Conservation (phyloP, 2,797 vertebrate genomes). For the Australoheros facetus region DNA sequence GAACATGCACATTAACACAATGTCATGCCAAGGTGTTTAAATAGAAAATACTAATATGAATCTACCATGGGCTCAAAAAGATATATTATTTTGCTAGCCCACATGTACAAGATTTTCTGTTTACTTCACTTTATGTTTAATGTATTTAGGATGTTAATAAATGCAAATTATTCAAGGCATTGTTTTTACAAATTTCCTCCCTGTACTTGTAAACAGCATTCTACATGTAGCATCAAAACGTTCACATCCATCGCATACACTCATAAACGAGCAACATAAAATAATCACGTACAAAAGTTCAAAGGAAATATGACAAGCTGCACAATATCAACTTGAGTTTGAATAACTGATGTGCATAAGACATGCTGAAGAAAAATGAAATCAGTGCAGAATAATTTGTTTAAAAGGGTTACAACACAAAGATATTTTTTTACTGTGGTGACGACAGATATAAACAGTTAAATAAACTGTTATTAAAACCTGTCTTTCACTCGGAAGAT, state of each 20-base stretch:
- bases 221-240: background rate
- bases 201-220: background rate
- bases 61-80: background rate
- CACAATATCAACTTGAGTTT: conserved; percentile 11
- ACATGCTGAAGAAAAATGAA: conserved; percentile 4
- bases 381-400: conserved; percentile 18
- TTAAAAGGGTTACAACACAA: background rate
- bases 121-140: background rate
- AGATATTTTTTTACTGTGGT: background rate
- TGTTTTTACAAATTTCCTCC: background rate
- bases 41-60: background rate
- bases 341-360: conserved; percentile 36
- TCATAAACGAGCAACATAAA: background rate
- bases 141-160: background rate
- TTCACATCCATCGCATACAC: background rate
- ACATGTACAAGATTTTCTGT: background rate
- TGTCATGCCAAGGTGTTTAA: conserved; percentile 11
- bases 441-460: background rate
- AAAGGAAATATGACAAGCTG: conserved; percentile 5
- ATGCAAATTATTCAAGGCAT: background rate
- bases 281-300: conserved; percentile 9
- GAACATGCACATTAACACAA: background rate
- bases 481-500: conserved; percentile 10
- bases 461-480: background rate
- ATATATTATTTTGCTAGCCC: background rate